phyloP scores from a whole-genome alignment of 2,888 invertebrate genomes.

The Leptodirus hochenwartii region DNA sequence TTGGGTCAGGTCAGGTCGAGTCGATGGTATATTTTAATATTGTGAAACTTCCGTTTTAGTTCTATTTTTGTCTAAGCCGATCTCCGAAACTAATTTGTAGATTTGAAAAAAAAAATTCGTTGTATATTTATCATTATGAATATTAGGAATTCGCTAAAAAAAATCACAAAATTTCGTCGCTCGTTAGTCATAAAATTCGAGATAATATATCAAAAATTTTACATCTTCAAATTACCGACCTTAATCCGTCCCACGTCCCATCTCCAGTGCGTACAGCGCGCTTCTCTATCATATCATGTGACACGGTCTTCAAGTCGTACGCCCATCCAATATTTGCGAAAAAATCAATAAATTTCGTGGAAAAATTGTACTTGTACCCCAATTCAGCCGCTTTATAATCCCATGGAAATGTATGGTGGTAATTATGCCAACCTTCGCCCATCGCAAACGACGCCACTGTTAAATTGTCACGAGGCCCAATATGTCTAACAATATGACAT shows the following conservation, averaged over 20 bases:
- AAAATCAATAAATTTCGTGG: constrained; percentile 63
- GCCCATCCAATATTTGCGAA: constrained; percentile 69
- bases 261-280: constrained; percentile 42
- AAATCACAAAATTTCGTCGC: no score
- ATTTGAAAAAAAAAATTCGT: no score
- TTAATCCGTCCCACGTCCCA: constrained; percentile 29
- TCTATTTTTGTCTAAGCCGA: no score
- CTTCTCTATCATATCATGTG: constrained; percentile 34
- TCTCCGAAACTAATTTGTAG: no score
- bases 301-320: constrained; percentile 52
- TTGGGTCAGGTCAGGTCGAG: no score
- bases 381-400: constrained; percentile 37
- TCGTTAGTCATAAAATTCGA: no score
- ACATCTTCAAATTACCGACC: no score
- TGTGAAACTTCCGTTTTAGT: no score
- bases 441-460: constrained; percentile 56
- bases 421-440: constrained; percentile 75
- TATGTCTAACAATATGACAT: constrained; percentile 33
- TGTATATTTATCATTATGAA: no score
- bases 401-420: constrained; percentile 56
- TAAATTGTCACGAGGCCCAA: constrained; percentile 53
- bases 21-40: no score
- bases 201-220: no score
- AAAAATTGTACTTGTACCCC: constrained; percentile 43
- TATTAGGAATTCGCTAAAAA: no score